Evolutionary conservation across 2,797 vertebrate species (phyloP).

Genomic region (Emys orbicularis): DNA sequence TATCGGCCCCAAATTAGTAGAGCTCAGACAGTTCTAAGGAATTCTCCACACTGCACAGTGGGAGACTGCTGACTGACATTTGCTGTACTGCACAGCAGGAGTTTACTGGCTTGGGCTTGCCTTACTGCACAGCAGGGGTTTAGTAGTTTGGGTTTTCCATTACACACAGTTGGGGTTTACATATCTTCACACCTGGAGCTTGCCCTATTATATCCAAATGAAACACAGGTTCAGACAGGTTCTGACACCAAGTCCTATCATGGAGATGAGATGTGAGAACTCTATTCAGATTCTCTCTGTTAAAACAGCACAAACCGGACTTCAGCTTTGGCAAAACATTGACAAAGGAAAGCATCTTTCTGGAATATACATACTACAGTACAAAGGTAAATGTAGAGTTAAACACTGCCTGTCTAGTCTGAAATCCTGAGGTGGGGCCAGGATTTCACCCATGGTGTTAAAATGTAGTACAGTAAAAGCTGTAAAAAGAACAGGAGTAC

Average conservation of each 20-base stretch:
- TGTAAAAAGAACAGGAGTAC: too few relatives aligned
- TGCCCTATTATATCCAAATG: not conserved
- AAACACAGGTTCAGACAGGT: not conserved
- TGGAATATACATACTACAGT: not conserved
- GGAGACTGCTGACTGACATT: not conserved
- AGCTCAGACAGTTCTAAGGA: not conserved
- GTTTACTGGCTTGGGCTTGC: not conserved
- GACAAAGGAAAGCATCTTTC: not conserved
- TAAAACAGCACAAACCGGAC: not conserved
- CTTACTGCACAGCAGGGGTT: not conserved
- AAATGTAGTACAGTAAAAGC: not conserved
- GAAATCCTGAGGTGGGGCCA: not conserved
- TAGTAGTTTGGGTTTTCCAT: not conserved
- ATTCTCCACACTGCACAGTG: not conserved
- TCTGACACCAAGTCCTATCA: not conserved
- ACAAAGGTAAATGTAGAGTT: not conserved
- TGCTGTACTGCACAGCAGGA: not conserved
- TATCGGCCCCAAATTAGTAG: not conserved
- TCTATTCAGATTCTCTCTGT: not conserved
- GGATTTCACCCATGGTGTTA: not conserved
- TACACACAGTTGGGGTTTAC: not conserved
- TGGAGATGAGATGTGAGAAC: not conserved
- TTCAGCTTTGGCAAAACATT: not conserved
- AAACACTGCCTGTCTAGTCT: not conserved
- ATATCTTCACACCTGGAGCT: not conserved